Evolutionary conservation across 2,888 invertebrate genomes (phyloP).

Genomic region (Xestia rhomboidea): DNA sequence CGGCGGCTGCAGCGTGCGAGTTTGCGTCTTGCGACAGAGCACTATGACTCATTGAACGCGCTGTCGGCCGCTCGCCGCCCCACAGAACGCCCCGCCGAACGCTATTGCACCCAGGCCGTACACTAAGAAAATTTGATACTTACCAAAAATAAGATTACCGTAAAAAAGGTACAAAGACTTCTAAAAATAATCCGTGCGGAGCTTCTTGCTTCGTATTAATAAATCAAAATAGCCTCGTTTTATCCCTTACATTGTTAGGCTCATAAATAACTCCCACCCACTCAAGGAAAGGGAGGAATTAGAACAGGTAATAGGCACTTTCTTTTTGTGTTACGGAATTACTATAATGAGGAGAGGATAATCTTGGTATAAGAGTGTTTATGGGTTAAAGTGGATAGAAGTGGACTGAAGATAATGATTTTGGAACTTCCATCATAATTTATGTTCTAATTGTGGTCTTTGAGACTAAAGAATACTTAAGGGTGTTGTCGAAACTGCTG

Average conservation of each 20-base stretch:
- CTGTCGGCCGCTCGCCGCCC: no score
- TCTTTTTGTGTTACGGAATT: slow-evolving; percentile 17
- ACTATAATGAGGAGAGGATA: slow-evolving; percentile 2
- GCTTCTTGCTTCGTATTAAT: background rate
- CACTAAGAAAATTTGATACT: background rate
- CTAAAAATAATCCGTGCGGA: slow-evolving; percentile 32
- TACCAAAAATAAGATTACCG: background rate
- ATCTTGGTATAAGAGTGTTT: slow-evolving; percentile 12
- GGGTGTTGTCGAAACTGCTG: background rate
- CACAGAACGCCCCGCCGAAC: no score
- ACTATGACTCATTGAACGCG: no score
- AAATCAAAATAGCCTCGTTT: slow-evolving; percentile 26
- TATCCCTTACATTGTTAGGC: slow-evolving; percentile 19
- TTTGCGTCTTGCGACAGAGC: no score
- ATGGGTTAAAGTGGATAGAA: background rate
- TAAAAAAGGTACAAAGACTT: slow-evolving; percentile 15
- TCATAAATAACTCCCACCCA: slow-evolving; percentile 37
- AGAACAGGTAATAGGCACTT: slow-evolving; percentile 4
- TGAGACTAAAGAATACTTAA: background rate
- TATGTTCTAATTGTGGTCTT: background rate
- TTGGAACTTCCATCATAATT: background rate
- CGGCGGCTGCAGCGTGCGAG: no score
- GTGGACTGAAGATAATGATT: background rate
- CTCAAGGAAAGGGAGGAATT: background rate
- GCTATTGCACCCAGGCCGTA: no score